Conservation (phyloP, 2,888 invertebrate genomes). For the Drosophila suboccidentalis region DNA sequence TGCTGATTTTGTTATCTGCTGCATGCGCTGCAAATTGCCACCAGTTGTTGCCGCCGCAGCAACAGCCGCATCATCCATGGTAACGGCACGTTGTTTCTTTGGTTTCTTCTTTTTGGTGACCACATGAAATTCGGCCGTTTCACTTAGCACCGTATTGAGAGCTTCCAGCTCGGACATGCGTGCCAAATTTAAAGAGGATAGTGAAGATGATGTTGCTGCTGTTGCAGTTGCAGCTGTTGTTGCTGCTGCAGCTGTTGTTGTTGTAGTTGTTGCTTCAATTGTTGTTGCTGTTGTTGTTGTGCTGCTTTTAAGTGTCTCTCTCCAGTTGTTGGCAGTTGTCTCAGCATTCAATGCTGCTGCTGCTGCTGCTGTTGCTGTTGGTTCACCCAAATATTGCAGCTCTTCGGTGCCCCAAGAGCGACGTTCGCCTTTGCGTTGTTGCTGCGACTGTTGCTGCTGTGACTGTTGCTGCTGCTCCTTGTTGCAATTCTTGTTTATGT, state of each 20-base stretch:
- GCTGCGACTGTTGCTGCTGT: conserved; percentile 25
- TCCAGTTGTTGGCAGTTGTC: conserved; percentile 27
- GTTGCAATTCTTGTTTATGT: conserved; percentile 79
- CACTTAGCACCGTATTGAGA: conserved; percentile 84
- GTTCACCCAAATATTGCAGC: conserved; percentile 86
- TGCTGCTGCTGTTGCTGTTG: not conserved
- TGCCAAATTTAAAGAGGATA: conserved; percentile 48
- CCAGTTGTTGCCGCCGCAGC: conserved; percentile 64
- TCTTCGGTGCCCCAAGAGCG: conserved; percentile 90
- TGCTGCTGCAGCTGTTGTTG: conserved; percentile 5
- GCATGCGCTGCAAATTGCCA: conserved; percentile 79
- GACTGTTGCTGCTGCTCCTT: conserved; percentile 54
- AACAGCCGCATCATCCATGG: conserved; percentile 74
- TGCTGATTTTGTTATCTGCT: conserved; percentile 78
- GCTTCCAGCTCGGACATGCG: conserved; percentile 82
- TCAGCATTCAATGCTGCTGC: not conserved
- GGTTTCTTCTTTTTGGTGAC: conserved; percentile 93
- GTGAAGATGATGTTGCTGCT: not conserved
- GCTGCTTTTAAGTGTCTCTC: not conserved
- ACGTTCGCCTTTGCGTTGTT: conserved; percentile 85
- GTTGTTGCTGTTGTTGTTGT: not conserved
- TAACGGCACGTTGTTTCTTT: conserved; percentile 87
- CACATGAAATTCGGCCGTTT: conserved; percentile 92
- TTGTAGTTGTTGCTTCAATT: not conserved
- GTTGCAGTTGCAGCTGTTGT: conserved; percentile 17